Evolutionary conservation across 2,888 invertebrate species (phyloP), one percentile per base, ranked within the genome.

Genomic region (Anoplius nigerrimus): DNA sequence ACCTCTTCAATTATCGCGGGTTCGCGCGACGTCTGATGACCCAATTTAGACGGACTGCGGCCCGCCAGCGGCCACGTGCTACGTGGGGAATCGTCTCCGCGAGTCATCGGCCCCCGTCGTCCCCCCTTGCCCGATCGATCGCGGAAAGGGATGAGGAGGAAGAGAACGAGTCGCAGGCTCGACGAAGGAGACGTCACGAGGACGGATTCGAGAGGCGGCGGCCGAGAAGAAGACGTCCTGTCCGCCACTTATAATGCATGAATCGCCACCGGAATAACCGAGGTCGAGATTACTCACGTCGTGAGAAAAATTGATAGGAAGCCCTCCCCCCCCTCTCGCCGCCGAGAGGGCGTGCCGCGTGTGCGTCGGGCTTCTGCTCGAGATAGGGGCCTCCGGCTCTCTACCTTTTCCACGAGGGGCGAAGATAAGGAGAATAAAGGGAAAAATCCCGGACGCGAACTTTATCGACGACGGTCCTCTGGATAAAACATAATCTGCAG

Each of bases 11-110:
- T 69, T 69, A 69, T 69, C 56, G 34, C 18, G 46, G 65, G 55
- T 66, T 62, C 67, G 51, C 56, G 34, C 54, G 48, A n/a, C 62
- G 77, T 75, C 75, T 66, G 77, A 73, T 69, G 77, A 77, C 77
- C 77, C 64, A 77, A 74, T 76, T 76, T 68, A 53, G n/a, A n/a
- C 56, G 55, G 16, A 21, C 57, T 48, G n/a, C 18, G 4, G 16
- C 2, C 24, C 57, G 64, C 59, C 56, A 56, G 58, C 62, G 11
- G 18, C 45, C n/a, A 8, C 57, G 34, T 2, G 61, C 42, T 11
- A n/a, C 18, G 27, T 60, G 62, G 52, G 55, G 66, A 75, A 76
- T 73, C 34, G 13, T 55, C 0, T 55, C 15, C n/a, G 27, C 18
- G 34, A 8, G 18, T 42, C 21, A 21, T 57, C 42, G 8, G n/a